phyloP scores from a whole-genome alignment of 2,888 invertebrate genomes.

The Eupelmus urozonus region DNA sequence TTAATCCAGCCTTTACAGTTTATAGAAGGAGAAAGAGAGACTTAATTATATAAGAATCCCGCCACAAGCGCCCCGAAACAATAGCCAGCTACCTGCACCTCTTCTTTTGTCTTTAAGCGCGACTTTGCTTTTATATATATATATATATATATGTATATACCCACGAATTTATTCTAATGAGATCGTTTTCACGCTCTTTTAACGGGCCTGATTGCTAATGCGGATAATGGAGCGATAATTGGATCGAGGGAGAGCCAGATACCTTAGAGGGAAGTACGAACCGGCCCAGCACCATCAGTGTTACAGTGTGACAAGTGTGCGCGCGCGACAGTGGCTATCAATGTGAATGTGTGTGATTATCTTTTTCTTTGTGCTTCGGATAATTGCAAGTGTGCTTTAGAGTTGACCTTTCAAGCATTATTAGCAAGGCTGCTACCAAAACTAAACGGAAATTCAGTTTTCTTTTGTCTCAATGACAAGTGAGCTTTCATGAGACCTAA shows the following conservation, averaged over 20 bases:
- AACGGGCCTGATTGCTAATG: constrained; percentile 18
- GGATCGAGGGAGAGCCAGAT: not conserved
- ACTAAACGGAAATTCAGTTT: constrained; percentile 28
- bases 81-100: no score
- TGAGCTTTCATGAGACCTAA: no score
- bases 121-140: no score
- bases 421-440: constrained; percentile 15
- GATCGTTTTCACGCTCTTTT: constrained; percentile 44
- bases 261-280: constrained; percentile 36
- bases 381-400: not conserved
- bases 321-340: no score
- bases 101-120: constrained; percentile 1
- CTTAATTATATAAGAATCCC: no score
- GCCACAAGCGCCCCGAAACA: not conserved
- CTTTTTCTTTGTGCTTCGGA: not conserved
- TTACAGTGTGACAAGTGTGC: not conserved
- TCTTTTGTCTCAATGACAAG: no score
- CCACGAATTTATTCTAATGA: constrained; percentile 36
- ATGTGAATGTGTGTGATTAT: no score
- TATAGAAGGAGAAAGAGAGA: no score
- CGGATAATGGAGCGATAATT: constrained; percentile 9
- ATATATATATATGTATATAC: no score
- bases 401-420: constrained; percentile 21
- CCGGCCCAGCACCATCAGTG: constrained; percentile 49
- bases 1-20: not conserved